Evolutionary conservation across 2,113 vertebrate genomes (phyloP).

Genomic region (Xenopus borealis): DNA sequence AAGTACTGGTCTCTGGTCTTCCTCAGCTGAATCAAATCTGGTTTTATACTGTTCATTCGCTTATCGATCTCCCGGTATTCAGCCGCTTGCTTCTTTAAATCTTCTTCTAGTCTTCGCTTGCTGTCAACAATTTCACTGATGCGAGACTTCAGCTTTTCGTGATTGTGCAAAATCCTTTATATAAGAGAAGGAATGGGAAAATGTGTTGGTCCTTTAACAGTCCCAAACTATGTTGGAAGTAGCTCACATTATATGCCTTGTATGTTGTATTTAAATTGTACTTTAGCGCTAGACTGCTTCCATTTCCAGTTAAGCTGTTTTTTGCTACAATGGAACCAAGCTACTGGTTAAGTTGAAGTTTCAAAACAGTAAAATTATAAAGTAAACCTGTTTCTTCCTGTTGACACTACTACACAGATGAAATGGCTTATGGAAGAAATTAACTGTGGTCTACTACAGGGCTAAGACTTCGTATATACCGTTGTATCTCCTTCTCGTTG

Average conservation of each 20-base stretch:
- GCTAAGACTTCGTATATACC: slow-evolving; percentile 59
- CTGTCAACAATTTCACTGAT: slow-evolving; percentile 98
- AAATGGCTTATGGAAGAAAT: too few species aligned
- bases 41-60: slow-evolving; percentile 98
- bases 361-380: too few species aligned
- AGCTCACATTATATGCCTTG: too few species aligned
- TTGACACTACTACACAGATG: too few species aligned
- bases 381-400: too few species aligned
- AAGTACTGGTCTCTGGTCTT: slow-evolving; percentile 98
- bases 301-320: too few species aligned
- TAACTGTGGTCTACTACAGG: too few species aligned
- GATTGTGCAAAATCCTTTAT: slow-evolving; percentile 94
- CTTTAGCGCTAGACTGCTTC: too few species aligned
- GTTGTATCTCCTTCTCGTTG: slow-evolving; percentile 98
- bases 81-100: slow-evolving; percentile 93
- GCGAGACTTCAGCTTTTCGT: slow-evolving; percentile 94
- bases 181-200: background rate
- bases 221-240: too few species aligned
- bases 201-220: background rate
- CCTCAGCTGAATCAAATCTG: slow-evolving; percentile 96
- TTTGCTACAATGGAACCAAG: too few species aligned
- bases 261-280: too few species aligned
- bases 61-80: slow-evolving; percentile 98
- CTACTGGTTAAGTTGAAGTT: too few species aligned
- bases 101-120: slow-evolving; percentile 87